Percentiles rank a stretch among this genome's conserved stretches.
These are phyloP conservation scores for Zygothrica quintamaculata DNA, from an alignment of 2,888 invertebrate genomes.

Conservation along the genomic window DNA sequence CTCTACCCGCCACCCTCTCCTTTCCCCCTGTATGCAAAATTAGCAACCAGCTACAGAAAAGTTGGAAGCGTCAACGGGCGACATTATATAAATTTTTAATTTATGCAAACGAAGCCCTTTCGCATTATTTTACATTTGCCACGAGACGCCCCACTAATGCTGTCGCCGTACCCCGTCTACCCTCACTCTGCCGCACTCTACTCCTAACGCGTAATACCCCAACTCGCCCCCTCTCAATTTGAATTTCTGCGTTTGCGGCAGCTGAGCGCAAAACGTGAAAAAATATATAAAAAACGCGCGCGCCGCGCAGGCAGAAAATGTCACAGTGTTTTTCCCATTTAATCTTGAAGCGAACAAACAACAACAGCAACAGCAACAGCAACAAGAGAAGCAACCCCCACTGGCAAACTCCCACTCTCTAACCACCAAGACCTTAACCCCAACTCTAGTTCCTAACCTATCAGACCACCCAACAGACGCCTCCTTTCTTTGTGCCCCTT, in stretches of 20 bases:
- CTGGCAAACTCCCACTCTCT: slow-evolving; percentile 20
- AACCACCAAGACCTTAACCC: slow-evolving; percentile 17
- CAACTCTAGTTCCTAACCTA: slow-evolving; percentile 34
- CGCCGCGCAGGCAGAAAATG: slow-evolving; percentile 72
- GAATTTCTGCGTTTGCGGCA: slow-evolving; percentile 59
- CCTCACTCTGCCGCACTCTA: slow-evolving; percentile 16
- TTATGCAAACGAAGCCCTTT: slow-evolving; percentile 81
- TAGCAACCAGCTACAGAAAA: slow-evolving; percentile 18
- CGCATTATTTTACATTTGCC: slow-evolving; percentile 80
- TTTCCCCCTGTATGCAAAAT: slow-evolving; percentile 23
- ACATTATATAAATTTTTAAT: slow-evolving; percentile 80
- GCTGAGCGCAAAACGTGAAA: slow-evolving; percentile 52
- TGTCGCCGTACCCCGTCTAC: slow-evolving; percentile 51
- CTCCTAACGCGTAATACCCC: slow-evolving; percentile 24
- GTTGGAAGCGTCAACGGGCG: slow-evolving; percentile 54
- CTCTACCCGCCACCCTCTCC: not conserved
- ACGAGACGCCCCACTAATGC: slow-evolving; percentile 75
- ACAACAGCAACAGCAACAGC: slow-evolving; percentile 49
- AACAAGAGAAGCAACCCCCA: slow-evolving; percentile 16
- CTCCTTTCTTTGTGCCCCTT: slow-evolving; percentile 73
- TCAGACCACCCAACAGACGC: slow-evolving; percentile 54
- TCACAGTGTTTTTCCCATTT: slow-evolving; percentile 79
- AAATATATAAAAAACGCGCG: slow-evolving; percentile 43
- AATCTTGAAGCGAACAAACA: slow-evolving; percentile 73
- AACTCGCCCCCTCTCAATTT: slow-evolving; percentile 47